A percentile compares a stretch with the other conserved stretches of the same genome.
Conservation (phyloP, 2,113 vertebrate species). For the Clupea harengus region DNA sequence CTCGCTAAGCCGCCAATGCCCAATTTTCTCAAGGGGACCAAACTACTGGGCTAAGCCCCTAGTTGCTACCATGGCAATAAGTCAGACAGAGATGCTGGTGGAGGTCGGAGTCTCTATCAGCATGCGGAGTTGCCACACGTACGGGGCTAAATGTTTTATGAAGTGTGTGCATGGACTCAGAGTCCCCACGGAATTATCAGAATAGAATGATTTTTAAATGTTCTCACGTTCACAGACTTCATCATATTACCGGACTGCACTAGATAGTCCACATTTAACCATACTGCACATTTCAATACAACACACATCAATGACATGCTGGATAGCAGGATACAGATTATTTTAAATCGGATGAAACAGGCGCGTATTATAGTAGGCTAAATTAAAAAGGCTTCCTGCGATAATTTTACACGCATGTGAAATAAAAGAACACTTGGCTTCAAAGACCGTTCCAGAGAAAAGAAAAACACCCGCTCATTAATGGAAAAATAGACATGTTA, state of each 20-base stretch:
- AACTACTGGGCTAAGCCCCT: constrained; percentile 8
- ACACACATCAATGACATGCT: not conserved
- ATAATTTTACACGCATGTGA: not conserved
- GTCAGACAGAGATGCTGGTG: constrained; percentile 16
- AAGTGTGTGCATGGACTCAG: not conserved
- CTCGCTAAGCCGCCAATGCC: constrained; percentile 9
- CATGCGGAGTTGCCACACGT: not conserved
- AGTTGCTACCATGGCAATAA: constrained; percentile 19
- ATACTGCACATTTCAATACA: not conserved
- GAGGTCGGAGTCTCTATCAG: constrained; percentile 14
- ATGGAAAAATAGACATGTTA: not conserved
- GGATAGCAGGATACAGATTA: not conserved
- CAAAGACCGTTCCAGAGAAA: not conserved
- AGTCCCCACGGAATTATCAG: not conserved
- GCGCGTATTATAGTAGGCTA: not conserved
- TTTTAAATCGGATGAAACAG: not conserved
- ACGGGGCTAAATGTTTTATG: not conserved
- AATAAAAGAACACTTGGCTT: not conserved
- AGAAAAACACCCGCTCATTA: not conserved
- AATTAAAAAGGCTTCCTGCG: not conserved
- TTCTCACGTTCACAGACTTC: not conserved
- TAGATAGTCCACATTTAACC: too few relatives aligned
- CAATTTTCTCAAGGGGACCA: constrained; percentile 9
- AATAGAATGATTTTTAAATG: not conserved
- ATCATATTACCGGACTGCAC: not conserved